Conservation (phyloP, 2,888 invertebrate species). For the Hydraecia micacea region DNA sequence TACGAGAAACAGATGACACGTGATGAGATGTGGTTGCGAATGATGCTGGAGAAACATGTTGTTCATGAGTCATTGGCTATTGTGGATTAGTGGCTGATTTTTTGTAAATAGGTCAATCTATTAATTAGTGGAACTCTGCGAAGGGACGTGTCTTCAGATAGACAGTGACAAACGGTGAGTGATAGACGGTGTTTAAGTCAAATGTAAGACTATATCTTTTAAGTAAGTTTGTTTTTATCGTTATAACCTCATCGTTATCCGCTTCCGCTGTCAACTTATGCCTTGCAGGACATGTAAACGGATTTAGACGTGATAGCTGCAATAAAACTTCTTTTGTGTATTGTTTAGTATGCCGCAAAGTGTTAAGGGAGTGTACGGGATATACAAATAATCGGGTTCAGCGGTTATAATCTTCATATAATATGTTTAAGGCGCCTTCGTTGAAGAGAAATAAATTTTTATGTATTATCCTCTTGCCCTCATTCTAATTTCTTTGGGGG, state of each 20-base stretch:
- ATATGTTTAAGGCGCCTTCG: no score
- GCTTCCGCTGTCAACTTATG: background rate
- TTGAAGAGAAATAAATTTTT: no score
- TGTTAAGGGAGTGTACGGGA: no score
- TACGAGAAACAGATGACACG: constrained; percentile 47
- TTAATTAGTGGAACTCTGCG: background rate
- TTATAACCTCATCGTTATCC: background rate
- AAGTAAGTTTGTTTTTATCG: constrained; percentile 1
- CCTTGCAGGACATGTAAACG: background rate
- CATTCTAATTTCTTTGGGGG: background rate
- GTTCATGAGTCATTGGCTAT: constrained; percentile 42
- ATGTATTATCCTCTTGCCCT: background rate
- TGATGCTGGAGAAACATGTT: constrained; percentile 37
- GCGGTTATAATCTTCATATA: no score
- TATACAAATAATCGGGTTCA: no score
- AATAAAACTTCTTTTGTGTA: no score
- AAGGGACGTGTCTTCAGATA: background rate
- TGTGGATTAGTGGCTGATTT: background rate
- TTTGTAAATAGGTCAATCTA: constrained; percentile 7
- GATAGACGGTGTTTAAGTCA: no score
- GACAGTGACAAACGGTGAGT: background rate
- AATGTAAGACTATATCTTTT: background rate
- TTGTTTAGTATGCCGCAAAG: no score
- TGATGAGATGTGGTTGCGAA: constrained; percentile 28
- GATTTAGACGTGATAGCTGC: no score